Evolutionary conservation across 2,113 vertebrate genomes (phyloP).

Genomic region (Gambusia affinis): DNA sequence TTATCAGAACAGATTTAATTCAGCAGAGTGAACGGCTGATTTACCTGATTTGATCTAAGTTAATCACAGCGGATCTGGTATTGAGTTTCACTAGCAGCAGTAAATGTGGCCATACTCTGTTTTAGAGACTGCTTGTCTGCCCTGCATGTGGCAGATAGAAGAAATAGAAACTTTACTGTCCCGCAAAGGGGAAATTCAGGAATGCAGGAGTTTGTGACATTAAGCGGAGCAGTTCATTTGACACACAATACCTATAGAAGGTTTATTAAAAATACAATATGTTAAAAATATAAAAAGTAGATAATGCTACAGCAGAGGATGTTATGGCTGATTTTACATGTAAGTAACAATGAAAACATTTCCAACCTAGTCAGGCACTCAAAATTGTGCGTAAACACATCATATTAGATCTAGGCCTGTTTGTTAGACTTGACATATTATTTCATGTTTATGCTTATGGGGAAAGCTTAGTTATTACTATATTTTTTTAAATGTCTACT

Average conservation of each 20-base stretch:
- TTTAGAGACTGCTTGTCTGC: not conserved
- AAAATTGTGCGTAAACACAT: not conserved
- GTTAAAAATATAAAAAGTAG: not conserved
- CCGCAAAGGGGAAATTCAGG: no score
- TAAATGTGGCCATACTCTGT: constrained; percentile 7
- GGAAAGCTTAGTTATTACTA: not conserved
- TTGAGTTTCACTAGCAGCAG: constrained; percentile 20
- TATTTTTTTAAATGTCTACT: no score
- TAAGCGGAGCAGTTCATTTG: not conserved
- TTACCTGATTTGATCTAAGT: constrained; percentile 51
- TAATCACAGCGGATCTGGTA: constrained; percentile 57
- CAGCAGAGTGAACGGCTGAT: constrained; percentile 46
- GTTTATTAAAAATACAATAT: not conserved
- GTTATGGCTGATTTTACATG: not conserved
- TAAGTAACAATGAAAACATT: not conserved
- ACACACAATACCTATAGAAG: not conserved
- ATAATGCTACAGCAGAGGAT: not conserved
- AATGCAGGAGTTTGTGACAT: not conserved
- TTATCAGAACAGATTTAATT: constrained; percentile 63
- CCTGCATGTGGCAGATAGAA: not conserved
- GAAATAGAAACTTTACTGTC: no score
- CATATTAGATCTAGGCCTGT: not conserved
- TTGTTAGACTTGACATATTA: not conserved
- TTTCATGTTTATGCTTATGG: not conserved
- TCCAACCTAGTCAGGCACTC: no score